Evolutionary conservation across 2,888 invertebrate species (phyloP).

Genomic region (Chaitophorus viminalis): DNA sequence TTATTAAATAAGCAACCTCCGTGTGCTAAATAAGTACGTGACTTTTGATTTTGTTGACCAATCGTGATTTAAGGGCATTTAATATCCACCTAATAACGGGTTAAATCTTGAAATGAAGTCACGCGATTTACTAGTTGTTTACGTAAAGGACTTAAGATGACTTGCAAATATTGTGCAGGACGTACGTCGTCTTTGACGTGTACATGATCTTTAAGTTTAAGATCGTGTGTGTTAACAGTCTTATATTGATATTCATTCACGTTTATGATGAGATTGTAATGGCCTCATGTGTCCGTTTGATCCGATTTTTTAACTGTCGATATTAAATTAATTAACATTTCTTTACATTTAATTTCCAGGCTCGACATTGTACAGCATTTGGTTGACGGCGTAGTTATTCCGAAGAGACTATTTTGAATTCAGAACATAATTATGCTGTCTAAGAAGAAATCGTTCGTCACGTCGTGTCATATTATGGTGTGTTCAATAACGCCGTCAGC

Average conservation of each 20-base stretch:
- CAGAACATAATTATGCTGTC: neutral
- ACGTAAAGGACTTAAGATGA: neutral
- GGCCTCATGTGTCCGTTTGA: neutral
- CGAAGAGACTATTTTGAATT: neutral
- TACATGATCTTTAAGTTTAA: too few species aligned
- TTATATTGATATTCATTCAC: too few species aligned
- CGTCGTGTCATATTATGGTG: neutral
- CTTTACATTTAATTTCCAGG: constrained; percentile 36
- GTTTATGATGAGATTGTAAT: too few species aligned
- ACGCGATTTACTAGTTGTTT: constrained; percentile 21
- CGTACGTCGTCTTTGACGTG: too few species aligned
- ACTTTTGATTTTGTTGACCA: constrained; percentile 15
- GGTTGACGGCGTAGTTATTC: neutral
- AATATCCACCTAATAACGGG: neutral
- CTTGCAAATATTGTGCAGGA: neutral
- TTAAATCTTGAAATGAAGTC: constrained; percentile 33
- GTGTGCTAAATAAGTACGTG: neutral
- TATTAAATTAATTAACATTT: neutral
- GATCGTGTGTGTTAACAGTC: too few species aligned
- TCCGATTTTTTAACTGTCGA: neutral
- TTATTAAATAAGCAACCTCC: too few species aligned
- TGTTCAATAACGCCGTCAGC: neutral
- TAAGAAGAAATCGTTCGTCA: constrained; percentile 1
- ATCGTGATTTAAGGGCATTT: constrained; percentile 15
- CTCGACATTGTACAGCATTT: neutral